Conservation (phyloP, 2,113 vertebrate genomes). For the Ifrita kowaldi region DNA sequence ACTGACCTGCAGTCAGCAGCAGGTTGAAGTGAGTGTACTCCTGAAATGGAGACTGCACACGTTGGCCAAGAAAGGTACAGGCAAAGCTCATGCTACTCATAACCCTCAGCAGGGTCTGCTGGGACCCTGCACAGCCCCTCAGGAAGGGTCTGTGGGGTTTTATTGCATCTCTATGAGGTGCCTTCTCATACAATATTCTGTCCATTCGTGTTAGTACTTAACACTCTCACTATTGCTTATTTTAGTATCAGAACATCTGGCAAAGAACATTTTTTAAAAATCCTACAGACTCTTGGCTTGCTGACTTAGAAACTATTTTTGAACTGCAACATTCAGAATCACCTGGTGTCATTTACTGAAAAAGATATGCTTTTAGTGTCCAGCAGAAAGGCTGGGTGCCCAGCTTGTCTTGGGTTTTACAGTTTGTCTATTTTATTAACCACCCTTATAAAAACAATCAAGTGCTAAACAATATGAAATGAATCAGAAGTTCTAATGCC, state of each 20-base stretch:
- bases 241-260: conserved; percentile 50
- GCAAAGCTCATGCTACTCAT: not conserved
- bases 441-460: conserved; percentile 44
- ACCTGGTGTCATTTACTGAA: conserved; percentile 31
- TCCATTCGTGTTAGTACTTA: not conserved
- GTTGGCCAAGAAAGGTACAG: not conserved
- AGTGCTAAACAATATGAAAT: conserved; percentile 36
- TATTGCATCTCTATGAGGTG: not conserved
- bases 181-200: not conserved
- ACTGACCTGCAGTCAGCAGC: not conserved
- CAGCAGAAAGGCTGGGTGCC: not conserved
- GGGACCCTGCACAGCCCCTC: not conserved
- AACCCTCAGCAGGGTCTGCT: not conserved
- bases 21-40: not conserved
- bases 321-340: conserved; percentile 1
- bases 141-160: not conserved
- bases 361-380: not conserved
- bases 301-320: conserved; percentile 18
- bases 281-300: conserved; percentile 16
- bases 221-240: conserved; percentile 19
- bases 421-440: conserved; percentile 45
- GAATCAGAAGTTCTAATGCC: conserved; percentile 1
- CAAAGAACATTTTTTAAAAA: conserved; percentile 12
- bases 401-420: not conserved
- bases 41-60: not conserved